Conservation (phyloP, 1,140 invertebrate genomes). For the Aphelinus atriplicis region DNA sequence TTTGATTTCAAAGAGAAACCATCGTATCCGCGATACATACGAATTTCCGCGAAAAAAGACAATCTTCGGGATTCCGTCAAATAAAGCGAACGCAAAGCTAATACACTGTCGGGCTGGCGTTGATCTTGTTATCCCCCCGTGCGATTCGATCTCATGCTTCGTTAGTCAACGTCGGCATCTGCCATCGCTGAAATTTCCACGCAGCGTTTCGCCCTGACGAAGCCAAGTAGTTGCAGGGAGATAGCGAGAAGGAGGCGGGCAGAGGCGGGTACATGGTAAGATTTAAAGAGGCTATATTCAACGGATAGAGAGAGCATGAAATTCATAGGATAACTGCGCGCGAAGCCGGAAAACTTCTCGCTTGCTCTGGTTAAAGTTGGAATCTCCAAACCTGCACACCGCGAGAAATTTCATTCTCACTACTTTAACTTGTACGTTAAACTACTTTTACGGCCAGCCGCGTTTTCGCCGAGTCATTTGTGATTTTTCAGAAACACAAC, state of each 20-base stretch:
- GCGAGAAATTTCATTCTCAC: no score
- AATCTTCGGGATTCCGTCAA: no score
- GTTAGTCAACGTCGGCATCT: not conserved
- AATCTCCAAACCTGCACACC: no score
- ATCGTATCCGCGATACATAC: no score
- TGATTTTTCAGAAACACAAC: no score
- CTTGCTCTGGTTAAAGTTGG: no score
- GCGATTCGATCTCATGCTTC: conserved; percentile 18
- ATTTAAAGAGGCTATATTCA: conserved; percentile 29
- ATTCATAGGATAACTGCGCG: not conserved
- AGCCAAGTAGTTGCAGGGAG: not conserved
- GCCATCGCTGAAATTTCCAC: not conserved
- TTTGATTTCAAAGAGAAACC: no score
- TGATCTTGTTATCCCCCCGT: conserved; percentile 20
- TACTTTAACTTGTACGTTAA: no score
- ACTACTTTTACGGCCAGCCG: no score
- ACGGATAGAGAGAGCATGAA: conserved; percentile 12
- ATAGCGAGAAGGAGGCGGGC: not conserved
- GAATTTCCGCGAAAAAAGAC: no score
- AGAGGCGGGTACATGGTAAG: not conserved
- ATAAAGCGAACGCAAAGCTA: not conserved
- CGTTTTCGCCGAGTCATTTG: no score
- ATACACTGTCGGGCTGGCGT: not conserved
- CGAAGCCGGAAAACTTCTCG: no score
- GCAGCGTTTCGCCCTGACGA: not conserved